Conservation (phyloP, 1,140 invertebrate species). For the Muscidifurax raptorellus region DNA sequence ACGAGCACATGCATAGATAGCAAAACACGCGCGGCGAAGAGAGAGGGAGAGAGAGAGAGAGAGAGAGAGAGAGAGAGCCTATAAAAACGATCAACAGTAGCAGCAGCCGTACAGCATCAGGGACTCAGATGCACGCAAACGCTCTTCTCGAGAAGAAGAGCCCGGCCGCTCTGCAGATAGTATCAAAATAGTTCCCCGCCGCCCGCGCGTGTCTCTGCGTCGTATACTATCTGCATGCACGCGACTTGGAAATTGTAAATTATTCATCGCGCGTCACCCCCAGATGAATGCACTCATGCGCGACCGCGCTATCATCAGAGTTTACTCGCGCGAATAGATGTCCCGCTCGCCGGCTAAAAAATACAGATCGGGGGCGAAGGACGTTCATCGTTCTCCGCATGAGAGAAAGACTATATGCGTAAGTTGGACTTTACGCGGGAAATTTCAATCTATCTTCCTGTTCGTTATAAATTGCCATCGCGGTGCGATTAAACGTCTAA, state of each 20-base stretch:
- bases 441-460: background rate
- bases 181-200: background rate
- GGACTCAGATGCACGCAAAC: background rate
- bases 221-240: conserved; percentile 51
- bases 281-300: conserved; percentile 61
- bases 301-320: conserved; percentile 25
- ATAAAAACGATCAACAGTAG: background rate
- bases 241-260: conserved; percentile 60
- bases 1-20: background rate
- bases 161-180: background rate
- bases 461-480: too few relatives aligned
- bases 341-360: conserved; percentile 19
- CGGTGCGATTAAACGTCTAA: too few relatives aligned
- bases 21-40: background rate
- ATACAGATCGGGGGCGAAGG: conserved; percentile 1
- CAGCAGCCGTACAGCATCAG: background rate
- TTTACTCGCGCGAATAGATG: background rate
- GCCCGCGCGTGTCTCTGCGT: too few relatives aligned
- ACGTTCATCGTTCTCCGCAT: background rate
- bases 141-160: background rate
- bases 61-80: background rate
- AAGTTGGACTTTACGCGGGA: background rate
- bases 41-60: background rate
- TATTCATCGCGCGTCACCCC: conserved; percentile 62
- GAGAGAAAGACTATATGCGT: background rate